A percentile compares a stretch with the other conserved stretches of the same genome.
phyloP scores from a whole-genome alignment of 2,888 invertebrate species.

The Clepsis dumicolana region DNA sequence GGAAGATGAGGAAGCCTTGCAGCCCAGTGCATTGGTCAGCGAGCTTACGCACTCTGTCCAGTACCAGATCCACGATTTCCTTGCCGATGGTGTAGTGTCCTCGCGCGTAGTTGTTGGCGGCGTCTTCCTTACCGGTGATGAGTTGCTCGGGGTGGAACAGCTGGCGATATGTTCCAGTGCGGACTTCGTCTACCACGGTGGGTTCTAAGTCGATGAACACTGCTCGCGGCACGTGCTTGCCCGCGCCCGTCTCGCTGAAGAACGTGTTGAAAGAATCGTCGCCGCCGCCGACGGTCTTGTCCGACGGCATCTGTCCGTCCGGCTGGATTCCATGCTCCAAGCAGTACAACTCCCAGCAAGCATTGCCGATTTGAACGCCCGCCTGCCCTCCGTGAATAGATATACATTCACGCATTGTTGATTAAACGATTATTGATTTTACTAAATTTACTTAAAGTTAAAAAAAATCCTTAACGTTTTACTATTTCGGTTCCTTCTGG shows the following conservation, averaged over 20 bases:
- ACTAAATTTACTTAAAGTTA: constrained; percentile 62
- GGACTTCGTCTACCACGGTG: constrained; percentile 97
- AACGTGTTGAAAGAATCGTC: constrained; percentile 98
- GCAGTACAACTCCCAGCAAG: constrained; percentile 95
- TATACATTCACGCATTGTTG: constrained; percentile 80
- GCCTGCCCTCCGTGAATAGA: constrained; percentile 81
- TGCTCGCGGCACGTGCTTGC: constrained; percentile 97
- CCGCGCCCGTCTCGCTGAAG: constrained; percentile 97
- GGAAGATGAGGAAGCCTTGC: constrained; percentile 97
- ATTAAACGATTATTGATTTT: constrained; percentile 54
- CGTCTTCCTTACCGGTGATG: constrained; percentile 98
- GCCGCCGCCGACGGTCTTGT: constrained; percentile 92
- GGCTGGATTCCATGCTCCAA: constrained; percentile 94
- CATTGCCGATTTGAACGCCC: constrained; percentile 95
- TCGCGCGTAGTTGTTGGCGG: constrained; percentile 98
- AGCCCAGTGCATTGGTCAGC: constrained; percentile 96
- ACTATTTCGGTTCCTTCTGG: constrained; percentile 51
- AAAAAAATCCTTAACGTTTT: constrained; percentile 44
- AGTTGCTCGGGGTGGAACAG: constrained; percentile 98
- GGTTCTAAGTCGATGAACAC: constrained; percentile 98
- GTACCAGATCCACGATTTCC: constrained; percentile 95
- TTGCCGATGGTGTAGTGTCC: constrained; percentile 99
- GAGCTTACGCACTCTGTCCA: constrained; percentile 94
- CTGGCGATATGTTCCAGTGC: constrained; percentile 97
- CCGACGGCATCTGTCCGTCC: constrained; percentile 95